phyloP scores from a whole-genome alignment of 2,113 vertebrate species.

The Fregata magnificens region DNA sequence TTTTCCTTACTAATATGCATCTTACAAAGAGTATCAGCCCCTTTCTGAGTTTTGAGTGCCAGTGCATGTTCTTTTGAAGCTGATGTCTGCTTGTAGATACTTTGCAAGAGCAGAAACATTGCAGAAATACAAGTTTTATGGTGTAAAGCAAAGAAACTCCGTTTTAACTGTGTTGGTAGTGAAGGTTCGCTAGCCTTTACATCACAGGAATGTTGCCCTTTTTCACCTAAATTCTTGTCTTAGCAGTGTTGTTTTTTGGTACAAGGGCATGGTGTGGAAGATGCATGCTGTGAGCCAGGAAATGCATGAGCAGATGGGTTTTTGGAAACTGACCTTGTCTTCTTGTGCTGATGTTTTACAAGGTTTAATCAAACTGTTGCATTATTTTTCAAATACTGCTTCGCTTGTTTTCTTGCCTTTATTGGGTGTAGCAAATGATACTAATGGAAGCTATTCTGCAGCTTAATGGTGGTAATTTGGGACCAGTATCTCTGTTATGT shows the following conservation, averaged over 20 bases:
- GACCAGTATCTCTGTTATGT: neutral
- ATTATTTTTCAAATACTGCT: neutral
- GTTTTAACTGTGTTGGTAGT: neutral
- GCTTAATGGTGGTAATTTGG: neutral
- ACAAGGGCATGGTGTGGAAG: neutral
- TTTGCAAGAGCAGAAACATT: neutral
- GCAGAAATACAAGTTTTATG: neutral
- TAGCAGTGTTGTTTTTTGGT: neutral
- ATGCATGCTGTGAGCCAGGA: neutral
- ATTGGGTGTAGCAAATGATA: neutral
- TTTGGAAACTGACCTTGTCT: neutral
- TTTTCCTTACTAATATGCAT: neutral
- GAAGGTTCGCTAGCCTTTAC: neutral
- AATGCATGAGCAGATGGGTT: neutral
- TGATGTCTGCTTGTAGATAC: neutral
- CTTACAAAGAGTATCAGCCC: neutral
- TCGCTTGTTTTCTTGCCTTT: neutral
- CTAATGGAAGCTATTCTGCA: neutral
- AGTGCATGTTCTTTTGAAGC: neutral
- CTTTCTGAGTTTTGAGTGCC: neutral
- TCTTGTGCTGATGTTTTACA: neutral
- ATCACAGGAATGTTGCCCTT: neutral
- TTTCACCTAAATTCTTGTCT: neutral
- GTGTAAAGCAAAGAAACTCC: neutral
- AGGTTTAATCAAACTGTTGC: neutral